Evolutionary conservation across 2,888 invertebrate species (phyloP).

Genomic region (Eubasilissa splendida): DNA sequence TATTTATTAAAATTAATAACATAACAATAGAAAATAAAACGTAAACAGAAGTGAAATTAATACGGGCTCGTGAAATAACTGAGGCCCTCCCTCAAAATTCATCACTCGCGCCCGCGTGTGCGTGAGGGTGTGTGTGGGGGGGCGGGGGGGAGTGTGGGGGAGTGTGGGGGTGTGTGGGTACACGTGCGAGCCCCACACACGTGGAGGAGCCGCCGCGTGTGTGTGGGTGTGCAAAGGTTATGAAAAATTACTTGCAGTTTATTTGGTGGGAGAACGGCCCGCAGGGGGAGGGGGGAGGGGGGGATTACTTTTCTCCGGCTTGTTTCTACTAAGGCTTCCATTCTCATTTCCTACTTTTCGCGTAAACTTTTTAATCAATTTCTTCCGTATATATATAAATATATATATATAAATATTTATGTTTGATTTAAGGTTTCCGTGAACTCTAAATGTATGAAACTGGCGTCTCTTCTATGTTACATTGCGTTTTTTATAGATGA

Average conservation of each 20-base stretch:
- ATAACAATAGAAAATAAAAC: no score
- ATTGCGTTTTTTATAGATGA: no score
- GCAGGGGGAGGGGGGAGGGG: neutral
- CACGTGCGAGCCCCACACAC: neutral
- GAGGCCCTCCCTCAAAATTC: neutral
- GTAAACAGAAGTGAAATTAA: no score
- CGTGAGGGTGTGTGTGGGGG: neutral
- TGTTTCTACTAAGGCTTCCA: neutral
- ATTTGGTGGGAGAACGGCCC: constrained; percentile 30
- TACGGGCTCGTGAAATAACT: no score
- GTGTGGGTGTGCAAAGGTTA: constrained; percentile 36
- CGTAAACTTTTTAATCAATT: constrained; percentile 22
- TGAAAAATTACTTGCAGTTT: constrained; percentile 52
- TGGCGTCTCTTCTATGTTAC: no score
- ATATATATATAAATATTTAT: neutral
- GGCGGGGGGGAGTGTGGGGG: constrained; percentile 5
- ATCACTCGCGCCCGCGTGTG: neutral
- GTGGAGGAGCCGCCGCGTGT: neutral
- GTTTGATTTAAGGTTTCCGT: no score
- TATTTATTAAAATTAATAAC: no score
- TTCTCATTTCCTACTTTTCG: constrained; percentile 16
- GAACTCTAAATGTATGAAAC: no score
- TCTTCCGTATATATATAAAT: neutral
- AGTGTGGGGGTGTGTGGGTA: neutral
- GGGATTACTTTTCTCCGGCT: neutral